Percentiles rank a stretch among this genome's conserved stretches.
These are phyloP conservation scores for Anser brachyrhynchus DNA, from an alignment of 2,113 vertebrate genomes.

Conservation along the genomic window DNA sequence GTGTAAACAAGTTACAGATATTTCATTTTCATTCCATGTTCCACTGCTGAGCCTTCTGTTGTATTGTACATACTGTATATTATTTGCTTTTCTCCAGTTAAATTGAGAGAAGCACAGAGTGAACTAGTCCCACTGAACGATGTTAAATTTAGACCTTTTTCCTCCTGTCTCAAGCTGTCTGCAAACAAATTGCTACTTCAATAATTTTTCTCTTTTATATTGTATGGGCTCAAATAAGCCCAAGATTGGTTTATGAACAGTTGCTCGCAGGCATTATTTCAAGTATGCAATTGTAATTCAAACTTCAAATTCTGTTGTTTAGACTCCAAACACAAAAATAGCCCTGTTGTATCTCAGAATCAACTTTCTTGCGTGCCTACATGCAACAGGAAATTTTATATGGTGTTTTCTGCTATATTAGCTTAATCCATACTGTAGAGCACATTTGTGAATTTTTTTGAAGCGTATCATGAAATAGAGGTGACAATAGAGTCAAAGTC, in stretches of 20 bases:
- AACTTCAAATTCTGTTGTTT: neutral
- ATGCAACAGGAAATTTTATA: neutral
- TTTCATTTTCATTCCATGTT: slow-evolving; percentile 42
- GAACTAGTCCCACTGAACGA: neutral
- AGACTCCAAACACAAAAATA: neutral
- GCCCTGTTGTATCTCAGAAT: neutral
- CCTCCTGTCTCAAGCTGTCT: neutral
- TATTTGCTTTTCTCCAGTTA: slow-evolving; percentile 48
- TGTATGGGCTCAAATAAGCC: neutral
- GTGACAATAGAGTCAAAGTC: neutral
- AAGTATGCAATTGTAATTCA: neutral
- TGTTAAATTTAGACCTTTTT: neutral
- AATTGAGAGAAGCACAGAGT: slow-evolving; percentile 23
- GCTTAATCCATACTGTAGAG: neutral
- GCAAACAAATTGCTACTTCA: slow-evolving; percentile 6
- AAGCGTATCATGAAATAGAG: neutral
- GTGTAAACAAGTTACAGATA: slow-evolving; percentile 58
- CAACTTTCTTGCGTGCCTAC: neutral
- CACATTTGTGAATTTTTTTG: neutral
- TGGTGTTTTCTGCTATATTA: neutral
- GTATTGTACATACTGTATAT: neutral
- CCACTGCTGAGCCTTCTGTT: slow-evolving; percentile 56
- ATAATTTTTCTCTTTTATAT: neutral
- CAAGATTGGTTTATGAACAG: neutral
- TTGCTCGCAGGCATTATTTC: neutral